phyloP scores from a whole-genome alignment of 2,888 invertebrate genomes.

The Microctonus aethiopoides region DNA sequence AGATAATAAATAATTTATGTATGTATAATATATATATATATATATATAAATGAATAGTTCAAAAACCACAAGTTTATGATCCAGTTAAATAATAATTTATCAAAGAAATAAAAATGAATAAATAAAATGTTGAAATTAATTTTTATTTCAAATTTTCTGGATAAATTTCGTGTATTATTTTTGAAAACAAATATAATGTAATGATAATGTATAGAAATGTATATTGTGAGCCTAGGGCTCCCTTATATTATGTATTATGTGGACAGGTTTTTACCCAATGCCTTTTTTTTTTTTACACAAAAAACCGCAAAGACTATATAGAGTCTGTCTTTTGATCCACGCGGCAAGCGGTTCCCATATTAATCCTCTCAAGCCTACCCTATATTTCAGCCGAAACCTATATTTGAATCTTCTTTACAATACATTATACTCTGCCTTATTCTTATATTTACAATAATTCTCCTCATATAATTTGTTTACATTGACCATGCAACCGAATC shows the following conservation, averaged over 20 bases:
- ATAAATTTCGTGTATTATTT: background rate
- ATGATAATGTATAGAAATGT: background rate
- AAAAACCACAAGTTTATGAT: no score
- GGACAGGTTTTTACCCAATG: conserved; percentile 25
- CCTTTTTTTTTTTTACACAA: conserved; percentile 19
- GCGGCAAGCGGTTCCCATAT: conserved; percentile 39
- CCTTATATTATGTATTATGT: background rate
- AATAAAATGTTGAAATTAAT: no score
- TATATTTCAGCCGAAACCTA: background rate
- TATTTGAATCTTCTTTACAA: background rate
- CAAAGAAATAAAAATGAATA: no score
- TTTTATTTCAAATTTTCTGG: no score
- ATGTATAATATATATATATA: no score
- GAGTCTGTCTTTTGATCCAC: conserved; percentile 35
- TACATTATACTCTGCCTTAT: background rate
- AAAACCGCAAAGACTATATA: conserved; percentile 22
- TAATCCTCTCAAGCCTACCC: conserved; percentile 15
- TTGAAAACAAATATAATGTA: no score
- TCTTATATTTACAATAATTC: background rate
- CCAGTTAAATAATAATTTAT: no score
- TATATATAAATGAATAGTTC: no score
- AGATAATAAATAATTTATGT: no score
- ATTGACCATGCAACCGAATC: background rate
- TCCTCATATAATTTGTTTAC: no score
- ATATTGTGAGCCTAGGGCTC: background rate